These are phyloP conservation scores for Xyrichtys novacula DNA, from an alignment of 2,797 vertebrate genomes.

Conservation along the genomic window DNA sequence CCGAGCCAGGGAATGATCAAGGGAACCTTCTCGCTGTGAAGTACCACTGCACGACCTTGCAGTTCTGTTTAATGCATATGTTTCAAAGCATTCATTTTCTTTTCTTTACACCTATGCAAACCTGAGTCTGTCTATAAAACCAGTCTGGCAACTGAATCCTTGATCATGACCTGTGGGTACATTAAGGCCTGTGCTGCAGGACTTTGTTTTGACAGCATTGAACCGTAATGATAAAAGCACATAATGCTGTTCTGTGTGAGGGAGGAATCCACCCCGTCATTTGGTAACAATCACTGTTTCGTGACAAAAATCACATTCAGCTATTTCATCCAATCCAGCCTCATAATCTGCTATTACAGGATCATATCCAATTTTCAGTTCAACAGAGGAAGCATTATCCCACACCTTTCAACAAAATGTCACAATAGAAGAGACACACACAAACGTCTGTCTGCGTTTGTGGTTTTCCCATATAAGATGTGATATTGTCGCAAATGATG, in stretches of 20 bases:
- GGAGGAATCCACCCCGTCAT: constrained; percentile 9
- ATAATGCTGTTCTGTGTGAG: constrained; percentile 3
- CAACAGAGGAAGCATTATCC: constrained; percentile 47
- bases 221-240: not conserved
- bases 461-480: too few species aligned
- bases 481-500: too few species aligned
- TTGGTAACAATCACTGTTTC: constrained; percentile 15
- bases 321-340: constrained; percentile 33
- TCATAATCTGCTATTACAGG: constrained; percentile 51
- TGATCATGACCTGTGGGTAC: not conserved
- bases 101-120: not conserved
- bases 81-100: not conserved
- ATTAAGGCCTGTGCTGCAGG: not conserved
- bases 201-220: constrained; percentile 6
- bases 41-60: too few species aligned
- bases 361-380: constrained; percentile 55
- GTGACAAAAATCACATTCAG: constrained; percentile 42
- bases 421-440: constrained; percentile 36
- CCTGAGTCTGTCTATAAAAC: not conserved
- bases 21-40: too few species aligned
- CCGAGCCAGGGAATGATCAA: too few species aligned
- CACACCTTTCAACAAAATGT: constrained; percentile 37
- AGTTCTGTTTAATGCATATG: too few species aligned
- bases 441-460: not conserved
- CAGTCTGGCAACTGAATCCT: not conserved